phyloP scores from a whole-genome alignment of 37 sponge, comb jelly and placozoan species.

The Crambe crambe region DNA sequence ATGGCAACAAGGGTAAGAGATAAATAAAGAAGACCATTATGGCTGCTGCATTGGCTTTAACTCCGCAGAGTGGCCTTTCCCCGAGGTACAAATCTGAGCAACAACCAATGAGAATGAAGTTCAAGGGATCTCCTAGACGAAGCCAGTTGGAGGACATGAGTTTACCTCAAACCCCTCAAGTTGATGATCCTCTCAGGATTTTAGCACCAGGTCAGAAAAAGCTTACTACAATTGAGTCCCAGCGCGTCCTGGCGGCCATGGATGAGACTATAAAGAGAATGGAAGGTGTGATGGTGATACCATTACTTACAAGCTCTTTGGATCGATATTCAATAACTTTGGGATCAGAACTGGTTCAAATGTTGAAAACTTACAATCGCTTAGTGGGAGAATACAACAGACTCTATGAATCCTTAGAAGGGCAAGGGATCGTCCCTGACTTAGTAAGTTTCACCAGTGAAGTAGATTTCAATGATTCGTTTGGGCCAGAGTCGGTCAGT shows the following conservation, averaged over 20 bases:
- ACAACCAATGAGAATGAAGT: not conserved
- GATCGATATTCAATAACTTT: conserved; percentile 67
- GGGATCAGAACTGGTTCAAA: conserved; percentile 66
- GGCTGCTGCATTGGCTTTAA: not conserved
- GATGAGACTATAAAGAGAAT: conserved; percentile 71
- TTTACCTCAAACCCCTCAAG: too few species aligned
- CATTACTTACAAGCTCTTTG: conserved; percentile 26
- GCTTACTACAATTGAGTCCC: conserved; percentile 88
- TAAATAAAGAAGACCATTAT: too few species aligned
- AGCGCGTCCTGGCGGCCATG: conserved; percentile 82
- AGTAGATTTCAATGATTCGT: not conserved
- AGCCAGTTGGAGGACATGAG: not conserved
- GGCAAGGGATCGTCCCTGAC: not conserved
- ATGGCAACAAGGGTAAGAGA: not conserved
- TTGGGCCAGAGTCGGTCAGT: not conserved
- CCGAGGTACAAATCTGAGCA: not conserved
- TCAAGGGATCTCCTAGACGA: not conserved
- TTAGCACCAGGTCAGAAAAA: conserved; percentile 93
- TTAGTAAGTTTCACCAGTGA: not conserved
- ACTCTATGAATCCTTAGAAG: not conserved
- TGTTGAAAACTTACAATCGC: conserved; percentile 69
- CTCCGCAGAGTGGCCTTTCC: not conserved
- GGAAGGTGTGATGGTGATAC: conserved; percentile 49
- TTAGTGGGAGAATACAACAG: conserved; percentile 44
- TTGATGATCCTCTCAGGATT: conserved; percentile 62